Evolutionary conservation across 2,888 invertebrate genomes (phyloP).

Genomic region (Tetranychus truncatus): DNA sequence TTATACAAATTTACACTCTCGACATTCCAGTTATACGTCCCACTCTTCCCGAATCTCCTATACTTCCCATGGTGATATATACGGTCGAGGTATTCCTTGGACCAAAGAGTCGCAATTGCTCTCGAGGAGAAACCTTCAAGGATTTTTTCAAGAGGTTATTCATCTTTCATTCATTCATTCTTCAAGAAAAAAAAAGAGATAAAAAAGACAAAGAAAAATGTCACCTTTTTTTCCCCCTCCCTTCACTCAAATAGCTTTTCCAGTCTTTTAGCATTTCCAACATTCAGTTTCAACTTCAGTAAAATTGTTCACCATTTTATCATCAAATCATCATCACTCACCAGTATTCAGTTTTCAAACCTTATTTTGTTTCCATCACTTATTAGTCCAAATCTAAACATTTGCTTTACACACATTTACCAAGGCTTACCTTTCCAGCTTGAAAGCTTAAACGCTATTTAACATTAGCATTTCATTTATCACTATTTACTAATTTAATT

Average conservation of each 20-base stretch:
- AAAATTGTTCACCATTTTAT: too few relatives aligned
- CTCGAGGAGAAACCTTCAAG: constrained; percentile 31
- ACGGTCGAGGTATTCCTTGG: constrained; percentile 44
- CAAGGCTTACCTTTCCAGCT: too few relatives aligned
- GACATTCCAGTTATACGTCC: constrained; percentile 86
- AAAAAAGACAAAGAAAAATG: not conserved
- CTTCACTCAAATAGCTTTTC: not conserved
- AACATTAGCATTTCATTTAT: too few relatives aligned
- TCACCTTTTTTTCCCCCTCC: not conserved
- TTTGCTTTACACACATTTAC: too few relatives aligned
- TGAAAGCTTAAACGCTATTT: too few relatives aligned
- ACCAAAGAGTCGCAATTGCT: constrained; percentile 71
- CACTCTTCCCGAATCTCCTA: constrained; percentile 82
- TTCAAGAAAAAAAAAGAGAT: not conserved
- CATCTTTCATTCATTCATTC: not conserved
- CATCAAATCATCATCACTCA: too few relatives aligned
- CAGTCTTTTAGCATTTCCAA: too few relatives aligned
- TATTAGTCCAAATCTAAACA: too few relatives aligned
- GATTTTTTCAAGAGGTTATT: constrained; percentile 26
- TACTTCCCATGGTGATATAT: constrained; percentile 78
- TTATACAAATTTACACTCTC: constrained; percentile 65
- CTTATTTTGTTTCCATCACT: too few relatives aligned
- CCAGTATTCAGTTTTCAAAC: too few relatives aligned
- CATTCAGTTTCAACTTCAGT: too few relatives aligned
- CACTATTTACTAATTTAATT: too few relatives aligned